Percentiles rank a stretch among this genome's conserved stretches.
These are phyloP conservation scores for Automeris io DNA, from an alignment of 2,888 invertebrate genomes.

Conservation along the genomic window DNA sequence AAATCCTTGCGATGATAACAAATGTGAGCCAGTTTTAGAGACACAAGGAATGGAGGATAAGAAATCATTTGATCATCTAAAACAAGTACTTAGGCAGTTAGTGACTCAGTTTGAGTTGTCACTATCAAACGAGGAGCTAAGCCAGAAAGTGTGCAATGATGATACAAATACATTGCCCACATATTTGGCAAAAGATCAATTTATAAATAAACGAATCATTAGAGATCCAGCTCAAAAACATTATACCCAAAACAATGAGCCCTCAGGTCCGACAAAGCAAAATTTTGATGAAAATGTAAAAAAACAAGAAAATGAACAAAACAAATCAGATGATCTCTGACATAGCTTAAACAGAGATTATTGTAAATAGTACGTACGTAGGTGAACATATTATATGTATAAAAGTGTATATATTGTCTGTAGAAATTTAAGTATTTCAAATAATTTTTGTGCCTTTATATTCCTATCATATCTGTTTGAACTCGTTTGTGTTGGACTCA, in stretches of 20 bases:
- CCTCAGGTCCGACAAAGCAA: slow-evolving; percentile 2
- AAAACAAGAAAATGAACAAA: slow-evolving; percentile 13
- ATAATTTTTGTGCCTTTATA: slow-evolving; percentile 51
- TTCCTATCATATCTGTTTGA: not conserved
- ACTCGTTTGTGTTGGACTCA: not conserved
- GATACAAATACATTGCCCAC: slow-evolving; percentile 16
- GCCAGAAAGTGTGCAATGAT: slow-evolving; percentile 20
- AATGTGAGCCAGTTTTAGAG: slow-evolving; percentile 36
- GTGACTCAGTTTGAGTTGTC: slow-evolving; percentile 59
- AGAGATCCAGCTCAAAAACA: slow-evolving; percentile 7
- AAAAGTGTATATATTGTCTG: slow-evolving; percentile 18
- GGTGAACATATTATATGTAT: not conserved
- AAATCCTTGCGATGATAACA: slow-evolving; percentile 33
- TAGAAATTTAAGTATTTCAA: slow-evolving; percentile 20
- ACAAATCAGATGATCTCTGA: slow-evolving; percentile 28
- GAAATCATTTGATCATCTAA: slow-evolving; percentile 57
- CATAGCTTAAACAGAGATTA: slow-evolving; percentile 5
- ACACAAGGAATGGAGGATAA: slow-evolving; percentile 29
- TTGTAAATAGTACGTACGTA: slow-evolving; percentile 5
- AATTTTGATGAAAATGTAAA: slow-evolving; percentile 9
- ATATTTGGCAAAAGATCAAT: slow-evolving; percentile 24
- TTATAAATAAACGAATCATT: slow-evolving; percentile 16
- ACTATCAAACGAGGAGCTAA: slow-evolving; percentile 35
- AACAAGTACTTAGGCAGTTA: slow-evolving; percentile 58
- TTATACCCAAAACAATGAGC: slow-evolving; percentile 11